A percentile compares a stretch with the other conserved stretches of the same genome.
Evolutionary conservation across 2,888 invertebrate genomes (phyloP).

Genomic region (Xylota segnis): DNA sequence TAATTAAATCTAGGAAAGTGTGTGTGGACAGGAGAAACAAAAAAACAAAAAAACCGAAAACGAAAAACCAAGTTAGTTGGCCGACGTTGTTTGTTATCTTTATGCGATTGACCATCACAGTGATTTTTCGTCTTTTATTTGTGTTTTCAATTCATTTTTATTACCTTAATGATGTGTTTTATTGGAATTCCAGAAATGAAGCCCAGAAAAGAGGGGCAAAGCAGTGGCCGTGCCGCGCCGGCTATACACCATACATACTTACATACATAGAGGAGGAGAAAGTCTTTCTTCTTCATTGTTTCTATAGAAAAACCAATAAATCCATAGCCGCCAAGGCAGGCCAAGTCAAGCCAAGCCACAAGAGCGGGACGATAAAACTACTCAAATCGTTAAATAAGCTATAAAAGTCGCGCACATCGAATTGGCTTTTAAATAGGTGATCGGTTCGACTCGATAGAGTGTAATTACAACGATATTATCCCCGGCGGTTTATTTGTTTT

Average conservation of each 20-base stretch:
- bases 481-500: conserved; percentile 65
- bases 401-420: conserved; percentile 65
- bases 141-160: conserved; percentile 74
- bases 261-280: conserved; percentile 52
- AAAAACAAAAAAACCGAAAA: conserved; percentile 27
- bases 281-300: conserved; percentile 63
- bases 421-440: conserved; percentile 64
- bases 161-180: conserved; percentile 74
- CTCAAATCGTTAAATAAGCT: conserved; percentile 70
- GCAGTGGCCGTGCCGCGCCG: conserved; percentile 7
- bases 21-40: conserved; percentile 69
- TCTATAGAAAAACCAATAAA: conserved; percentile 65
- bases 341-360: conserved; percentile 8
- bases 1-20: conserved; percentile 72
- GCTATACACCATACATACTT: too few relatives aligned
- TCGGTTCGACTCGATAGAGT: conserved; percentile 62
- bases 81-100: conserved; percentile 66
- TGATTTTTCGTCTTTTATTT: conserved; percentile 68
- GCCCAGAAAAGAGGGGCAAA: conserved; percentile 38
- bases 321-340: too few relatives aligned
- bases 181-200: conserved; percentile 72
- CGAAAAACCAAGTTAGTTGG: conserved; percentile 29
- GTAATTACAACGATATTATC: conserved; percentile 67
- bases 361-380: conserved; percentile 58
- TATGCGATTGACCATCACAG: conserved; percentile 71